A percentile compares a stretch with the other conserved stretches of the same genome.
phyloP scores from a whole-genome alignment of 1,140 invertebrate species.

The Sweltsa coloradensis region DNA sequence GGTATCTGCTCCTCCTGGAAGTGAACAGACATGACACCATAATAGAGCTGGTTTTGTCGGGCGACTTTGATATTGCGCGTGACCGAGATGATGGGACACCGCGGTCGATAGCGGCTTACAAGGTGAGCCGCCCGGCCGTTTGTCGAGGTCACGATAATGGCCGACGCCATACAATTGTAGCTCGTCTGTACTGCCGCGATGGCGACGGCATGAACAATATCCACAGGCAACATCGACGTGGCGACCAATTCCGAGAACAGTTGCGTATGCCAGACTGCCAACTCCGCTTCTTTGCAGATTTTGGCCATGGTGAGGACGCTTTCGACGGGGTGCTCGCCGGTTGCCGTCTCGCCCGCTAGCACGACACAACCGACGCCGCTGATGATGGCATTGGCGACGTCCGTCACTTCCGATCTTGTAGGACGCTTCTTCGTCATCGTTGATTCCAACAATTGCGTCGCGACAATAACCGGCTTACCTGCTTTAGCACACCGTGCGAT shows the following conservation, averaged over 20 bases:
- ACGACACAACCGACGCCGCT: conserved; percentile 66
- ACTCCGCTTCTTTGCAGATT: conserved; percentile 71
- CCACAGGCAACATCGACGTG: conserved; percentile 33
- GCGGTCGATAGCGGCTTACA: conserved; percentile 53
- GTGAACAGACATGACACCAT: conserved; percentile 60
- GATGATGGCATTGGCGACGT: conserved; percentile 64
- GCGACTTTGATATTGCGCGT: conserved; percentile 50
- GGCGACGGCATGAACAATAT: conserved; percentile 56
- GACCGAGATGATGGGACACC: conserved; percentile 61
- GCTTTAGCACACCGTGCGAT: conserved; percentile 65
- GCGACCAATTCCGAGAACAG: conserved; percentile 55
- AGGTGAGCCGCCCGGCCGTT: conserved; percentile 54
- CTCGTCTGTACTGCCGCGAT: conserved; percentile 67
- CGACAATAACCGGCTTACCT: conserved; percentile 54
- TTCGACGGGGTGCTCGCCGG: conserved; percentile 52
- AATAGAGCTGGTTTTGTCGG: conserved; percentile 54
- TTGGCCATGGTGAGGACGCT: conserved; percentile 50
- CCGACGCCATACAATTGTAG: conserved; percentile 45
- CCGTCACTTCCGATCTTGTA: conserved; percentile 53
- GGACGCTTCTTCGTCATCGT: conserved; percentile 54
- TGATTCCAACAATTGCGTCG: conserved; percentile 55
- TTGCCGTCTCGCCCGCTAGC: conserved; percentile 61
- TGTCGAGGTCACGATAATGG: conserved; percentile 58
- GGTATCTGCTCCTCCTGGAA: too few relatives aligned
- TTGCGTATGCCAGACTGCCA: conserved; percentile 64